These are phyloP conservation scores for Lepisosteus osseus DNA, from an alignment of 2,113 vertebrate genomes.

Conservation along the genomic window DNA sequence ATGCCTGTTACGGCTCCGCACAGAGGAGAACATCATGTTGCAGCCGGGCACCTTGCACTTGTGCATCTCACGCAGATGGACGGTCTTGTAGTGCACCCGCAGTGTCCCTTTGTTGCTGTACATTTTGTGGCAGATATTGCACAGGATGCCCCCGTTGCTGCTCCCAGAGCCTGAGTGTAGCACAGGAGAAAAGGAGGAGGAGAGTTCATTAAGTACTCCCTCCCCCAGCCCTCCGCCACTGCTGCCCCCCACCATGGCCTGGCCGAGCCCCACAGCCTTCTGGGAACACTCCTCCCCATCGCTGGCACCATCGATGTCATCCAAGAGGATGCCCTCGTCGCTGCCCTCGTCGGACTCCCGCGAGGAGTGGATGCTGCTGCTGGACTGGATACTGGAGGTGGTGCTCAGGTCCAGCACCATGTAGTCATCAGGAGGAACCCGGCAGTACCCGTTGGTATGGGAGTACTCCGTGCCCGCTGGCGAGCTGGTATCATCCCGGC, in stretches of 20 bases:
- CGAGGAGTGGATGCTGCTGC: conserved; percentile 94
- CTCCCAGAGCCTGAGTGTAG: conserved; percentile 74
- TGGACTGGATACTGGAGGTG: conserved; percentile 91
- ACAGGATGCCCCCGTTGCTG: conserved; percentile 86
- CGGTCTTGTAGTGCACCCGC: conserved; percentile 97
- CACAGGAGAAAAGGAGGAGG: conserved; percentile 67
- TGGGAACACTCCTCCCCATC: conserved; percentile 83
- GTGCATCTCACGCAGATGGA: conserved; percentile 98
- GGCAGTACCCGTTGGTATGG: conserved; percentile 85
- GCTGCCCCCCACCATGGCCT: conserved; percentile 46
- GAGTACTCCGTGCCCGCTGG: conserved; percentile 82
- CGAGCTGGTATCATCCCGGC: conserved; percentile 73
- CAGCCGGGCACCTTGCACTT: conserved; percentile 97
- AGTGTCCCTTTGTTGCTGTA: conserved; percentile 99
- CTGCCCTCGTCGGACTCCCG: conserved; percentile 92
- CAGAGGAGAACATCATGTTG: conserved; percentile 99
- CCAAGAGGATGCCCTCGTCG: conserved; percentile 93
- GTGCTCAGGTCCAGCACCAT: conserved; percentile 96
- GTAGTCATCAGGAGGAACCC: conserved; percentile 85
- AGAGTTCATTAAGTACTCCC: conserved; percentile 29
- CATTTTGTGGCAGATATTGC: conserved; percentile 98
- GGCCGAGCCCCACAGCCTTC: conserved; percentile 65
- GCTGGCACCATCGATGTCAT: conserved; percentile 89
- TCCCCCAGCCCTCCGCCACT: conserved; percentile 37
- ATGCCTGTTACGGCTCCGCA: conserved; percentile 96